These are phyloP conservation scores for Syngnathus scovelli DNA, from an alignment of 2,113 vertebrate genomes.

Conservation along the genomic window DNA sequence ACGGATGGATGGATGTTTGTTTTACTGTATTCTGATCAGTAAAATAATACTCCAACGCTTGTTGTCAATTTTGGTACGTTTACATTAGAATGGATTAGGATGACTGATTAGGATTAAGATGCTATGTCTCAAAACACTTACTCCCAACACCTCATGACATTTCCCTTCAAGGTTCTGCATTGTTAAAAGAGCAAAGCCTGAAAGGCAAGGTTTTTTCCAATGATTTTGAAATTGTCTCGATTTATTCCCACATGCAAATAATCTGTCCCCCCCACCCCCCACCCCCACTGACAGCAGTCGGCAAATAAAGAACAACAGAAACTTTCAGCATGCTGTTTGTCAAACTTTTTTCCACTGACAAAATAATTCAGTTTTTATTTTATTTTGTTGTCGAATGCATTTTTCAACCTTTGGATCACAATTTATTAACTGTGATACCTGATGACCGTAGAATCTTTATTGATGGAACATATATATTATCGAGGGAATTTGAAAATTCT, in stretches of 20 bases:
- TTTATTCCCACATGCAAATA: constrained; percentile 4
- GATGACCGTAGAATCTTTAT: neutral
- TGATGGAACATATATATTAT: neutral
- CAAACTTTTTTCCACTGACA: neutral
- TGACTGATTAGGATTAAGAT: too few relatives aligned
- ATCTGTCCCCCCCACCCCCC: neutral
- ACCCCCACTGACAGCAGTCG: neutral
- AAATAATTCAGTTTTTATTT: neutral
- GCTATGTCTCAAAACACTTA: constrained; percentile 27
- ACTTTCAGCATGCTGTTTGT: neutral
- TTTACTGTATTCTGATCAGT: constrained; percentile 56
- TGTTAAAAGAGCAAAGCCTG: constrained; percentile 10
- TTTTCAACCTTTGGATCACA: constrained; percentile 1
- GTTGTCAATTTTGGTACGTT: constrained; percentile 44
- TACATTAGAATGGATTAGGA: constrained; percentile 46
- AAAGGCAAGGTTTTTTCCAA: constrained; percentile 4
- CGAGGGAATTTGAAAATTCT: neutral
- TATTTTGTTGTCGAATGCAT: constrained; percentile 7
- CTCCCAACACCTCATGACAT: constrained; percentile 40
- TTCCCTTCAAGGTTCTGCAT: constrained; percentile 26
- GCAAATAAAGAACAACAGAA: neutral
- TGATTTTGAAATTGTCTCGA: neutral
- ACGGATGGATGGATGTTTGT: constrained; percentile 52
- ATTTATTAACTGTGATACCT: constrained; percentile 13
- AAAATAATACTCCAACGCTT: constrained; percentile 52